Evolutionary conservation across 2,797 vertebrate species (phyloP).

Genomic region (Dipus sagitta): DNA sequence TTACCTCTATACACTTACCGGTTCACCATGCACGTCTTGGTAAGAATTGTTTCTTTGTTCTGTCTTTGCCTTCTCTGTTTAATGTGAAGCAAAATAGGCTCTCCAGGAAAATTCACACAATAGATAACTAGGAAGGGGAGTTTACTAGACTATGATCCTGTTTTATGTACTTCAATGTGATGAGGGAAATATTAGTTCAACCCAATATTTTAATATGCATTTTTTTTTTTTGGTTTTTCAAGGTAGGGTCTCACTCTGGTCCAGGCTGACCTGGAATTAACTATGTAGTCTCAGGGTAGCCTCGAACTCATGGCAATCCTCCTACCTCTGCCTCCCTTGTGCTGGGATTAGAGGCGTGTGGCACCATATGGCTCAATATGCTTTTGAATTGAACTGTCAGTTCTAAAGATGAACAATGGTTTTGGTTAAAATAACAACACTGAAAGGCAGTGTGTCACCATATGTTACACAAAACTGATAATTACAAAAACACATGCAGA

Average conservation of each 20-base stretch:
- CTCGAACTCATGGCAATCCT: too few relatives aligned
- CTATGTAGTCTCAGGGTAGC: too few relatives aligned
- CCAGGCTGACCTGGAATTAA: too few relatives aligned
- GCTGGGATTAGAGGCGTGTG: too few relatives aligned
- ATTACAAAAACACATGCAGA: slow-evolving; percentile 7
- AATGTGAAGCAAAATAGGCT: not conserved
- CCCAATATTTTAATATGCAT: not conserved
- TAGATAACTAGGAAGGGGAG: not conserved
- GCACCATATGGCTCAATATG: not conserved
- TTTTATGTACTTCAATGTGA: not conserved
- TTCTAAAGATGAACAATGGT: slow-evolving; percentile 50
- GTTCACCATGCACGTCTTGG: not conserved
- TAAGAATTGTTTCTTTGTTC: not conserved
- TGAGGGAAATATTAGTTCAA: slow-evolving; percentile 30
- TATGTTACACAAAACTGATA: not conserved
- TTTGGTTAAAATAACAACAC: slow-evolving; percentile 3
- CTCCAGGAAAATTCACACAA: not conserved
- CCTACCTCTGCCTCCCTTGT: too few relatives aligned
- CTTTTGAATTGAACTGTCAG: slow-evolving; percentile 55
- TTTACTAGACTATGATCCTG: slow-evolving; percentile 28
- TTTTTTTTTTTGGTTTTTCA: too few relatives aligned
- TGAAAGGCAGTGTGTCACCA: slow-evolving; percentile 20
- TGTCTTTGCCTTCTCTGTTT: not conserved
- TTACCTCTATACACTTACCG: too few relatives aligned
- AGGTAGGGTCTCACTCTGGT: too few relatives aligned